phyloP scores from a whole-genome alignment of 2,797 vertebrate species.

The Atherinosoma microstoma region DNA sequence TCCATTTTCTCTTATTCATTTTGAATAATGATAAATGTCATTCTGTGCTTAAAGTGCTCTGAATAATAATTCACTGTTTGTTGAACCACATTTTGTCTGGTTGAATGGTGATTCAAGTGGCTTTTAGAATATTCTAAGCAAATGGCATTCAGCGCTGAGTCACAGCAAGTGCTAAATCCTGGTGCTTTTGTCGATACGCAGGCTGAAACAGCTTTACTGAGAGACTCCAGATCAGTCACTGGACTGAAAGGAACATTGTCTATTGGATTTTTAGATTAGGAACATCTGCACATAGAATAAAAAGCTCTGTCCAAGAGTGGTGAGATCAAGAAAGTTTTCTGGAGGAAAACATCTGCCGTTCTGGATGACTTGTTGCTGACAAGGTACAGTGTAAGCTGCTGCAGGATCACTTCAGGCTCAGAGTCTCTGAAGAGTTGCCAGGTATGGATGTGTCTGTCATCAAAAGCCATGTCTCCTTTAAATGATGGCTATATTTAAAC shows the following conservation, averaged over 20 bases:
- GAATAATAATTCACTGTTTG: slow-evolving; percentile 1
- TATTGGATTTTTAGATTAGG: slow-evolving; percentile 49
- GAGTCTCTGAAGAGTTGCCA: slow-evolving; percentile 50
- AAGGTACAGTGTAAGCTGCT: slow-evolving; percentile 59
- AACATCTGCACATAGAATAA: slow-evolving; percentile 66
- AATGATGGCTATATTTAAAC: slow-evolving; percentile 28
- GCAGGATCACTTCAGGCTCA: slow-evolving; percentile 45
- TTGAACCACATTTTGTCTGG: slow-evolving; percentile 29
- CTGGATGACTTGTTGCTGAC: slow-evolving; percentile 63
- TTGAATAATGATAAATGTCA: neutral
- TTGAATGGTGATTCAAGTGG: slow-evolving; percentile 31
- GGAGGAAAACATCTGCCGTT: slow-evolving; percentile 63
- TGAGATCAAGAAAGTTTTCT: slow-evolving; percentile 39
- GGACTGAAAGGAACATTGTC: slow-evolving; percentile 40
- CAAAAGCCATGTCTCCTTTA: slow-evolving; percentile 27
- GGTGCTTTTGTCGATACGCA: slow-evolving; percentile 42
- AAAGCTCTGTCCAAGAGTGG: slow-evolving; percentile 31
- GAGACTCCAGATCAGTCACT: slow-evolving; percentile 39
- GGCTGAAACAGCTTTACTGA: slow-evolving; percentile 25
- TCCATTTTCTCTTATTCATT: neutral
- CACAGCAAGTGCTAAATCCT: slow-evolving; percentile 42
- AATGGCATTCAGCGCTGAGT: slow-evolving; percentile 44
- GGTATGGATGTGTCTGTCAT: slow-evolving; percentile 34
- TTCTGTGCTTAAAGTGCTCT: neutral
- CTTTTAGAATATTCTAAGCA: slow-evolving; percentile 59